A percentile compares a stretch with the other conserved stretches of the same genome.
Evolutionary conservation across 1,140 invertebrate genomes (phyloP).

Genomic region (Formica exsecta): DNA sequence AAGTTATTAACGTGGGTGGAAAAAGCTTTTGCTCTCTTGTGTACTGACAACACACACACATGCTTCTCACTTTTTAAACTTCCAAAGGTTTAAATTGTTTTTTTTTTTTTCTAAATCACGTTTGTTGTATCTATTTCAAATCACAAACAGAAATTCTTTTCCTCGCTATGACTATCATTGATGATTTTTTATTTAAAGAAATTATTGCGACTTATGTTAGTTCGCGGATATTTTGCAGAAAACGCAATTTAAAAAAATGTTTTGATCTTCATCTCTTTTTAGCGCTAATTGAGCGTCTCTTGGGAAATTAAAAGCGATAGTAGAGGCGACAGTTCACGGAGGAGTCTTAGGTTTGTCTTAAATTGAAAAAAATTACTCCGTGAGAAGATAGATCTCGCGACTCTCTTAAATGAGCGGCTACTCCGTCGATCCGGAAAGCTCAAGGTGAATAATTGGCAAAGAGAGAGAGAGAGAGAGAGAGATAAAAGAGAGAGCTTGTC

Average conservation of each 20-base stretch:
- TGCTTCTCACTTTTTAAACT: background rate
- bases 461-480: background rate
- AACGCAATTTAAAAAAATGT: background rate
- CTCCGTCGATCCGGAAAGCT: background rate
- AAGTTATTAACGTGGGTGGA: background rate
- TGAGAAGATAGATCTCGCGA: background rate
- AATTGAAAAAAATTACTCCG: constrained; percentile 35
- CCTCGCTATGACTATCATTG: background rate
- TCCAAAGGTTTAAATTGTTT: background rate
- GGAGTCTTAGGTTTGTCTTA: background rate
- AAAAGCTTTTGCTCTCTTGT: background rate
- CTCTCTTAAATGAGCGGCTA: background rate
- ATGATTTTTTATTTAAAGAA: constrained; percentile 11
- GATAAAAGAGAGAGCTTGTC: background rate
- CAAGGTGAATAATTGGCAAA: constrained; percentile 33
- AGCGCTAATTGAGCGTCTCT: constrained; percentile 28
- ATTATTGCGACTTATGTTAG: background rate
- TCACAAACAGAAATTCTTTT: background rate
- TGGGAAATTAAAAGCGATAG: constrained; percentile 15
- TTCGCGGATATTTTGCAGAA: background rate
- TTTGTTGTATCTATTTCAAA: background rate
- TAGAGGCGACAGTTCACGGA: background rate
- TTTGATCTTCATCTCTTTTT: constrained; percentile 5
- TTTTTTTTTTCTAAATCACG: background rate
- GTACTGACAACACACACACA: background rate